Percentiles rank a stretch among this genome's conserved stretches.
Conservation (phyloP, 2,113 vertebrate species). For the Pleuronectes platessa region DNA sequence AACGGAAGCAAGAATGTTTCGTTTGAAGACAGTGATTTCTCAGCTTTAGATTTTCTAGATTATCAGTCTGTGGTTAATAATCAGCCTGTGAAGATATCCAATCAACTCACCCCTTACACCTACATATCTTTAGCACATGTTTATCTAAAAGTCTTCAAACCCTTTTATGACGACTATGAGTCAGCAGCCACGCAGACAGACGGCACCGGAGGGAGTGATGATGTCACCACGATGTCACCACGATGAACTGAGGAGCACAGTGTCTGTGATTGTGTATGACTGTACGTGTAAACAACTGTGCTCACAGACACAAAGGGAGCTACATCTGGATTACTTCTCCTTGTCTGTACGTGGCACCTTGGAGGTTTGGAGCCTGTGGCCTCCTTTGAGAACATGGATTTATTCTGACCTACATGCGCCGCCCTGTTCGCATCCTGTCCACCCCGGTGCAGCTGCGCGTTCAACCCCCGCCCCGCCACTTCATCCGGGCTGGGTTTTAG, state of each 20-base stretch:
- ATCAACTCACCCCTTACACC: neutral
- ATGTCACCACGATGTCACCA: slow-evolving; percentile 51
- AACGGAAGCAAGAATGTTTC: no score
- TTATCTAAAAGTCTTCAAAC: neutral
- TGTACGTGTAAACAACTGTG: neutral
- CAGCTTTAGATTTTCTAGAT: no score
- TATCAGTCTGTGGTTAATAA: neutral
- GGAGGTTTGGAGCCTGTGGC: neutral
- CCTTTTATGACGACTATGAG: slow-evolving; percentile 27
- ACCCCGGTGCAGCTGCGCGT: slow-evolving; percentile 1
- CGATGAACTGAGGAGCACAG: slow-evolving; percentile 15
- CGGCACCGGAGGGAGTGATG: slow-evolving; percentile 17
- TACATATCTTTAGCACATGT: neutral
- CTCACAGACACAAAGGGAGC: slow-evolving; percentile 1
- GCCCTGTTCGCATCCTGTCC: slow-evolving; percentile 22
- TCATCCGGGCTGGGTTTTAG: slow-evolving; percentile 27
- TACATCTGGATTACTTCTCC: neutral
- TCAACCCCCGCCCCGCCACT: slow-evolving; percentile 15
- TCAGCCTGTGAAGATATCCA: neutral
- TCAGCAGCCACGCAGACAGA: slow-evolving; percentile 25
- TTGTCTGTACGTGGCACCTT: slow-evolving; percentile 17
- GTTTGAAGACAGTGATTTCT: no score
- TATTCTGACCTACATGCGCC: slow-evolving; percentile 52
- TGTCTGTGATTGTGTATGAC: slow-evolving; percentile 9
- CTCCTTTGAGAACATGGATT: slow-evolving; percentile 29